Base-by-base conservation (phyloP, 1,140 invertebrate species). In the Phortica variegata region DNA sequence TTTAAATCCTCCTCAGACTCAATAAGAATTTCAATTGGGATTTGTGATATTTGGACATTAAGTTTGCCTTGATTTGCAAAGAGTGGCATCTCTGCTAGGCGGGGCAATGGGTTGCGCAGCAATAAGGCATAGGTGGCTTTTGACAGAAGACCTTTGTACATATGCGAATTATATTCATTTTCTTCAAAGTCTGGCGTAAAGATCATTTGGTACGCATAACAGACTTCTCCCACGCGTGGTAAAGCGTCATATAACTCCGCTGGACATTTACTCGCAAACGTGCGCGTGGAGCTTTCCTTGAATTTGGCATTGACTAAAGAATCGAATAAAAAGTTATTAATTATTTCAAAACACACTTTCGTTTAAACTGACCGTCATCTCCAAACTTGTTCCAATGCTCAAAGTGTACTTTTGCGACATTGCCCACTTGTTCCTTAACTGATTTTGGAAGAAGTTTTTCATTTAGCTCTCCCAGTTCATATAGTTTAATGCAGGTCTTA, bases 31-130 rank as follows among this genome's bases (percentile, higher is more conserved):
- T 55, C 43, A 1, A 65, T 88, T 80, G 20, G 79, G 52, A 56
- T 72, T 70, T 6, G 94, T 52, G 12, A 78, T 60, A 12, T 60
- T 29, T 54, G 37, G 0, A 92, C 85, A 37, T 79, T 77, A 2
- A 96, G 80, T 75, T 92, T 84, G 1, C 95, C 95, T 15, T 87
- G 84, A 15, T 87, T 82, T 37, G 92, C 85, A 68, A 88, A 98
- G 42, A 96, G 82, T 0, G 94, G 90, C 81, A 98, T 98, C 36
- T 80, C 73, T 37, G 82, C 83, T 32, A 87, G 49, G 13, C 74
- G 56, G 2, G 84, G 83, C 40, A 88, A 65, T 10, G 60, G 61
- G 6, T 84, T 81, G 2, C 77, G 54, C 0, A 85, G 81, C 3
- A 88, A 53, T 15, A 89, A 75, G 0, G 80, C 86, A 65, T 77